Base-by-base conservation (phyloP, 2,888 invertebrate genomes). In the Galerucella nymphaeae region DNA sequence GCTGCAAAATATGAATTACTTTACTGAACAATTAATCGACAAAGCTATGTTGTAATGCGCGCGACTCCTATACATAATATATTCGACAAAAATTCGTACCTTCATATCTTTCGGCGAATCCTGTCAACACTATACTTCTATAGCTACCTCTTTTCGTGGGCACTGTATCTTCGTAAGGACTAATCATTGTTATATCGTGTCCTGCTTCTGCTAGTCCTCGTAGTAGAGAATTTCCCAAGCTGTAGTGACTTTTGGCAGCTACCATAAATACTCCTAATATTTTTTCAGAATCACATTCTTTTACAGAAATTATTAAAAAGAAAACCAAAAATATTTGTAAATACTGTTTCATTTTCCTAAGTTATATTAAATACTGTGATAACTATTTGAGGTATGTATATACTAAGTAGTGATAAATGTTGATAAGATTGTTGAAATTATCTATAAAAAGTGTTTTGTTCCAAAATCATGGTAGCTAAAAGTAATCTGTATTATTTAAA, bases 201-300 rank as follows among this genome's bases (percentile, higher is more conserved):
- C 77, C 77, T 18, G 58, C 72, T 11, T 72, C 68, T n/a, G 75
- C 77, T 45, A 78, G 71, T 8, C 68, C 75, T 53, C 70, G 70
- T 20, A 76, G 45, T 3, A 78, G 66, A 9, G 70, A 69, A 42
- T 61, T 67, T 38, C 76, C 76, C n/a, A 75, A 53, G 10, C 66
- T 72, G 50, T 61, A 68, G 30, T 77, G 77, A 53, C 76, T 76
- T 42, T 66, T 71, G 20, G 73, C 68, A 23, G 74, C 61, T 2
- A 72, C 20, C 16, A 73, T 70, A 66, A 76, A 76, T 18, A 77
- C 48, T 16, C 74, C 77, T 48, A 77, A 45, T 14, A 77, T 77
- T 66, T 69, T 70, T 23, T 63, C 59, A 0, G 61, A 38, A 11
- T 18, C 11, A 16, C 42, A 42, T 38, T n/a, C 18, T 30, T 59